Evolutionary conservation across 2,888 invertebrate species (phyloP).

Genomic region (Smittia aterrima): DNA sequence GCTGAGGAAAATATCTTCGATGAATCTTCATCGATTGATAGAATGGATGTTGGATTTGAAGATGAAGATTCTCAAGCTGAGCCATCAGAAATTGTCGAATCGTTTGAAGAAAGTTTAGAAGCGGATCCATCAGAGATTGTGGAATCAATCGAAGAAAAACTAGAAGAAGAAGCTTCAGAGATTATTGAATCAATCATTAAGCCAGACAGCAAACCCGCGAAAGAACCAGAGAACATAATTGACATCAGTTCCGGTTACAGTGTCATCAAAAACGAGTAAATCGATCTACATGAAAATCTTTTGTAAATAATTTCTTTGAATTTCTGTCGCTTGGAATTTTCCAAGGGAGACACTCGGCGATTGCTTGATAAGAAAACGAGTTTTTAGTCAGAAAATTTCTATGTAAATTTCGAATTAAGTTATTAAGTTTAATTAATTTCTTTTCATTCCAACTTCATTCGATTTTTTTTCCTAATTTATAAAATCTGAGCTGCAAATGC

Average conservation of each 20-base stretch:
- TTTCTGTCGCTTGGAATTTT: not conserved
- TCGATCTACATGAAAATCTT: not conserved
- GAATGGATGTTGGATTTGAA: constrained; percentile 13
- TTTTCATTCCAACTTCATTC: not conserved
- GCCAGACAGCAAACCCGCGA: constrained; percentile 39
- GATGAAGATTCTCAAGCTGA: constrained; percentile 44
- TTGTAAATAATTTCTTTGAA: constrained; percentile 30
- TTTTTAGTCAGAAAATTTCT: constrained; percentile 10
- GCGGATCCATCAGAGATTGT: constrained; percentile 47
- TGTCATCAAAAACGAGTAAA: constrained; percentile 45
- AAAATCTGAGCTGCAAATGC: not conserved
- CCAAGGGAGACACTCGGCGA: not conserved
- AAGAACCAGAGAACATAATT: constrained; percentile 42
- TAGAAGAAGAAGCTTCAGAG: constrained; percentile 46
- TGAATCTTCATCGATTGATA: constrained; percentile 16
- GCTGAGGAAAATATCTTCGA: constrained; percentile 75
- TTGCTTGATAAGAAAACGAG: not conserved
- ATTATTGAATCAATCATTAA: constrained; percentile 36
- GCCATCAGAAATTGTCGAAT: constrained; percentile 44
- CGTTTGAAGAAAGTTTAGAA: constrained; percentile 45
- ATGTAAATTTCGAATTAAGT: constrained; percentile 21
- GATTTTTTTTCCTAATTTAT: not conserved
- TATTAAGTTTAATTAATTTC: not conserved
- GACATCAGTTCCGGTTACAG: constrained; percentile 47
- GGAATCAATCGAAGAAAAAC: constrained; percentile 44